Evolutionary conservation across 1,140 invertebrate species (phyloP).

Genomic region (Galleria mellonella): DNA sequence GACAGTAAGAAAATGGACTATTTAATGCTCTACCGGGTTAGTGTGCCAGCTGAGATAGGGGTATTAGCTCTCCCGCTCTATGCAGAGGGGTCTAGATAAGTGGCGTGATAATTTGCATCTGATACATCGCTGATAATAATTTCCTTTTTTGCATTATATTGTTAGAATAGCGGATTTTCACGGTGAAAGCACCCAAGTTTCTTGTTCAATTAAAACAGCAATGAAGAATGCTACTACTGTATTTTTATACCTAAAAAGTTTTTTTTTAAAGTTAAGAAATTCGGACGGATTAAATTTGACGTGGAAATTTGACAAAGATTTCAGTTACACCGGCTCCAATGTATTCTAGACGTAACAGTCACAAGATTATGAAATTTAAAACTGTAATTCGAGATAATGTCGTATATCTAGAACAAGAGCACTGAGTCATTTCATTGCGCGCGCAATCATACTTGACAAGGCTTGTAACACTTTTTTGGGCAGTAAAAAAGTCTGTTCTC

Average conservation of each 20-base stretch:
- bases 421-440: constrained; percentile 39
- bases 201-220: too few relatives aligned
- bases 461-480: constrained; percentile 16
- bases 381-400: constrained; percentile 44
- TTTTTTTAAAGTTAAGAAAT: too few relatives aligned
- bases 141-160: constrained; percentile 50
- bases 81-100: constrained; percentile 52
- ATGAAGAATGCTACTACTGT: too few relatives aligned
- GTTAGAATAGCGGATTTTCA: constrained; percentile 24
- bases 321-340: too few relatives aligned
- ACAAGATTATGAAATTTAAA: constrained; percentile 43
- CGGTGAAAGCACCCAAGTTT: constrained; percentile 34
- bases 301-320: too few relatives aligned
- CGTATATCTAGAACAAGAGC: constrained; percentile 32
- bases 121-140: constrained; percentile 55
- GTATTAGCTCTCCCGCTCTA: constrained; percentile 31
- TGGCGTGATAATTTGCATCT: constrained; percentile 58
- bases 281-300: too few relatives aligned
- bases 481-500: constrained; percentile 6
- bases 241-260: too few relatives aligned
- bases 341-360: constrained; percentile 12
- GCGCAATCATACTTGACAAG: constrained; percentile 27
- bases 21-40: constrained; percentile 54
- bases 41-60: constrained; percentile 38
- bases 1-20: constrained; percentile 35